Base-by-base conservation (phyloP, 2,888 invertebrate species). In the Galeruca laticollis region DNA sequence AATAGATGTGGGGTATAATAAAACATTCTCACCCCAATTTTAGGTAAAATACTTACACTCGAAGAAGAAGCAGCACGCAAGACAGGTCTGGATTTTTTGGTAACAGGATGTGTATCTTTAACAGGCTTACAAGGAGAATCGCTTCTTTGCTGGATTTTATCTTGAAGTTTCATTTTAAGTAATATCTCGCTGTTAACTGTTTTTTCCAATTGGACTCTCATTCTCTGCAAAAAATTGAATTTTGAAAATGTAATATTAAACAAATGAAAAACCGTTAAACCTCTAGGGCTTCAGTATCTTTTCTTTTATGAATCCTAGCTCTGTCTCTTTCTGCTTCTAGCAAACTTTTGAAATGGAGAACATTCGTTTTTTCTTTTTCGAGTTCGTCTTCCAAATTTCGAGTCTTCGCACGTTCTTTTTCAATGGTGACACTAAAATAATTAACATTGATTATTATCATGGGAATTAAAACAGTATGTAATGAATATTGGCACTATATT, bases 331-430 rank as follows among this genome's bases (percentile, higher is more conserved):
- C 67, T n/a, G 66, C 52, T 21, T 78, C 76, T 9, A 79, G 66
- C 37, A 77, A 59, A 54, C 65, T 70, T 56, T 73, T 75, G 51
- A 77, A 60, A 33, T 76, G 74, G 31, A 57, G 68, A 1, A 67
- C 75, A 21, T 71, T 74, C 8, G 60, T 67, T 64, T 70, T 74
- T 37, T 76, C 77, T 47, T 72, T 77, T 8, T 76, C 72, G 21
- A 80, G 67, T n/a, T 79, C 77, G 2, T 75, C 75, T 71, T 80
- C 76, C 56, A 81, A 61, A 54, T 69, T 69, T 51, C 69, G 72
- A 49, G 73, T 70, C 56, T 73, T 74, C 0, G 74, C 54, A 56
- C 72, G 73, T 60, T 80, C 78, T 56, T 77, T 69, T 74, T 80
- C 77, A 9, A 76, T 67, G 18, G 66, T 57, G 15, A 66, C 62